Base-by-base conservation (phyloP, 2,888 invertebrate genomes). In the Eilema sororculum region DNA sequence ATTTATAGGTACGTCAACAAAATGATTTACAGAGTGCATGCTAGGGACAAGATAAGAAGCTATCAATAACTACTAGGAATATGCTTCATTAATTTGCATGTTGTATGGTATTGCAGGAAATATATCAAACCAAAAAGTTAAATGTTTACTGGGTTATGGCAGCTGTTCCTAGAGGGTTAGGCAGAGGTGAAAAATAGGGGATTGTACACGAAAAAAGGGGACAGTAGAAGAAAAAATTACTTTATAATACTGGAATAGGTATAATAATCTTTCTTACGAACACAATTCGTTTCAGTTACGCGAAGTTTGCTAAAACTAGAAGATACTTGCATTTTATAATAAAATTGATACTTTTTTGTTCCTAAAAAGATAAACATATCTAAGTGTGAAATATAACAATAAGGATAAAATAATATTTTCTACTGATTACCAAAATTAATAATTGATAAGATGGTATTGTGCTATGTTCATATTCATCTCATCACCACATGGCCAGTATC, bases 1-100 rank as follows among this genome's bases (percentile, higher is more conserved):
- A 65, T 33, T 56, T 37, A 59, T 10, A 66, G 56, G 20, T 67
- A 28, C 25, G 33, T 46, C 58, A 57, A 63, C 2, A 10, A 61
- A 24, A 28, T 59, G 16, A 33, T 16, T 9, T 28, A 24, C 10
- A 46, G 10, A 16, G 16, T 65, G 65, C 66, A 66, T 58, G 58
- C 20, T 59, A 41, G 3, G 10, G 24, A 41, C n/a, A 6, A 22
- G 9, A 20, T 0, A 25, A 57, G 3, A 24, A 16, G 25, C 52
- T n/a, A n/a, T 9, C 52, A 52, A 52, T 52, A 52, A 46, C 20
- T 20, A 52, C 10, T 16, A 10, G 24, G 2, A 41, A 16, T 16
- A 62, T 37, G 20, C 9, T 25, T 62, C 0, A 20, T 25, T 41
- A 16, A 41, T 16, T 16, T 41, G 62, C 62, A 41, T 62, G 41